Conservation (phyloP, 2,888 invertebrate genomes). For the Drosophila gaucha region DNA sequence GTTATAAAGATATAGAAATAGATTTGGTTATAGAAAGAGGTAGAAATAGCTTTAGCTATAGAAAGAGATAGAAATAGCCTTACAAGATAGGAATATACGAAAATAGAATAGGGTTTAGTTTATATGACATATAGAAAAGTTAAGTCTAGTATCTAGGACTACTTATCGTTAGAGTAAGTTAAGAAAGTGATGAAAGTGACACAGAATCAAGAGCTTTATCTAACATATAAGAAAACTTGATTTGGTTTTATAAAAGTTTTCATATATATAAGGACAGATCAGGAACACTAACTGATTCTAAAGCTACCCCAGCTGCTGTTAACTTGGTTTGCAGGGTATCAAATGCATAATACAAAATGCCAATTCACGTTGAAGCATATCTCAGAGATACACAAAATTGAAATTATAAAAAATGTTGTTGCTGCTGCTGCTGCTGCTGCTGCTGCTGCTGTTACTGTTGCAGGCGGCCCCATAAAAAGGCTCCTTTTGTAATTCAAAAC, state of each 20-base stretch:
- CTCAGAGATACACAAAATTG: constrained; percentile 71
- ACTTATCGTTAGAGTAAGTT: too few relatives aligned
- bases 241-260: background rate
- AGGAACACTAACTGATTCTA: background rate
- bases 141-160: too few relatives aligned
- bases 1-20: too few relatives aligned
- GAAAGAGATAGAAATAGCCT: too few relatives aligned
- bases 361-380: constrained; percentile 69
- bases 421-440: constrained; percentile 9
- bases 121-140: too few relatives aligned
- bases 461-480: constrained; percentile 59
- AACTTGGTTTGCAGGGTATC: background rate
- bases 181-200: too few relatives aligned
- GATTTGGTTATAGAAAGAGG: too few relatives aligned
- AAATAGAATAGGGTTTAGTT: background rate
- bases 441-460: constrained; percentile 18
- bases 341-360: constrained; percentile 68
- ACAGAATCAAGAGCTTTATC: too few relatives aligned
- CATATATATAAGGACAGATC: too few relatives aligned
- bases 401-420: constrained; percentile 66
- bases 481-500: constrained; percentile 78
- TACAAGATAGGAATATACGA: too few relatives aligned
- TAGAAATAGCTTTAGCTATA: too few relatives aligned
- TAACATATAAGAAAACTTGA: background rate
- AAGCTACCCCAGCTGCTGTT: background rate